Percentiles rank a stretch among this genome's conserved stretches.
Conservation (phyloP, 37 sponge, comb jelly and placozoan genomes). For the Beroe ovata region DNA sequence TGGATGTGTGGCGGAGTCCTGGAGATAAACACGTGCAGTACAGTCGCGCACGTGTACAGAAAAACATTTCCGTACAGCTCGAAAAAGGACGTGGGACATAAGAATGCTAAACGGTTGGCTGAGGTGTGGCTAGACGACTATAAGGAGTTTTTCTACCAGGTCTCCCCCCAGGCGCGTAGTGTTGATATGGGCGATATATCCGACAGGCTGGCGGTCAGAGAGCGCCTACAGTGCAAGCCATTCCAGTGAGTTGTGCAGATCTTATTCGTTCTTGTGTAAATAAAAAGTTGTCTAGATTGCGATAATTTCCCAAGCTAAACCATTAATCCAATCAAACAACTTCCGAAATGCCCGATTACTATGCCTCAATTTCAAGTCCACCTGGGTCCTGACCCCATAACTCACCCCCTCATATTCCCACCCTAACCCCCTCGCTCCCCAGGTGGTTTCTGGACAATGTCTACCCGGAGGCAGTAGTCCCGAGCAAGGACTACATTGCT, state of each 20-base stretch:
- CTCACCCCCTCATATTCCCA: too few species aligned
- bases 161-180: conserved; percentile 7
- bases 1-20: conserved; percentile 63
- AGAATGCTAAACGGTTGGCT: conserved; percentile 46
- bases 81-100: conserved; percentile 40
- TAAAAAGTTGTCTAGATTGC: too few species aligned
- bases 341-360: too few species aligned
- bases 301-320: too few species aligned
- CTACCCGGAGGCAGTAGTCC: conserved; percentile 26
- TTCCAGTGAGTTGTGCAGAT: conserved; percentile 1
- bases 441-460: conserved; percentile 62
- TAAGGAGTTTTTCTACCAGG: conserved; percentile 58
- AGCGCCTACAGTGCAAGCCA: conserved; percentile 41
- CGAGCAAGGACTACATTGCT: conserved; percentile 57
- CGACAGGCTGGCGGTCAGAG: not conserved
- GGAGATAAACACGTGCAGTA: conserved; percentile 65
- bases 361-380: too few species aligned
- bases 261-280: too few species aligned
- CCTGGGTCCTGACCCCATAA: too few species aligned
- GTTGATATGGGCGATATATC: conserved; percentile 61
- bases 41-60: conserved; percentile 20
- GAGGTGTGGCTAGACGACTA: conserved; percentile 67
- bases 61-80: conserved; percentile 63
- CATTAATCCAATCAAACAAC: too few species aligned
- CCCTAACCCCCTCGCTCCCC: not conserved